Base-by-base conservation (phyloP, 2,113 vertebrate species). In the Glaucidium brasilianum region DNA sequence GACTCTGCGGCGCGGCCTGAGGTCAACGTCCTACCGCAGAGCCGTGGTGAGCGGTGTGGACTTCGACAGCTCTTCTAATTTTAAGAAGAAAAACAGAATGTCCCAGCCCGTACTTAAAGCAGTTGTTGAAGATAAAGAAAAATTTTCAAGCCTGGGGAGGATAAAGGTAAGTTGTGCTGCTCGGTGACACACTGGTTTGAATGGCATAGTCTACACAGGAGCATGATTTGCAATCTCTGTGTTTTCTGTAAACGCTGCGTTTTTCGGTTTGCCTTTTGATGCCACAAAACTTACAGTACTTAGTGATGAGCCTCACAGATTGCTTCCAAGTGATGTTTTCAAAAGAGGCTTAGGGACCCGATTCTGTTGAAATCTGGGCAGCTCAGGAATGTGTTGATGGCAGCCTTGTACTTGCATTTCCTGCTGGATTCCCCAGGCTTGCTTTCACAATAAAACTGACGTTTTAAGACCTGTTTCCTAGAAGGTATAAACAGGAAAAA, bases 1-100 rank as follows among this genome's bases (percentile, higher is more conserved):
- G 5, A 69, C 97, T 5, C 96, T 99, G 49, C 96, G 96, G 49
- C 97, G 99, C 39, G 99, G 99, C 22, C 97, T 99, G 94, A 97
- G 99, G 88, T 99, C 99, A 39, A 99, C 99, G 0, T 99, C 99
- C 7, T 99, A 99, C 63, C 98, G 99, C 85, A 98, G 98, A n/a
- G 99, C 99, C 0, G 99, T 99, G 87, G 99, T 99, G 41, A 99
- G 99, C 34, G 99, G 98, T 15, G 96, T 99, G 34, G 99, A 99
- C 25, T 78, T 97, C 15, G 99, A 99, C 58, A 92, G 95, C 15
- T 62, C 97, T 6, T 43, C 78, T 5, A 66, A 94, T 30, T 97
- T 98, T 23, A 98, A 97, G 80, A 99, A 98, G 69, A 98, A 98
- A 49, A 98, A 98, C 92, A 97, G 96, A 41, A 97, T 99, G 97